A percentile compares a stretch with the other conserved stretches of the same genome.
Evolutionary conservation across 2,797 vertebrate species (phyloP).

Genomic region (Macropodus opercularis): DNA sequence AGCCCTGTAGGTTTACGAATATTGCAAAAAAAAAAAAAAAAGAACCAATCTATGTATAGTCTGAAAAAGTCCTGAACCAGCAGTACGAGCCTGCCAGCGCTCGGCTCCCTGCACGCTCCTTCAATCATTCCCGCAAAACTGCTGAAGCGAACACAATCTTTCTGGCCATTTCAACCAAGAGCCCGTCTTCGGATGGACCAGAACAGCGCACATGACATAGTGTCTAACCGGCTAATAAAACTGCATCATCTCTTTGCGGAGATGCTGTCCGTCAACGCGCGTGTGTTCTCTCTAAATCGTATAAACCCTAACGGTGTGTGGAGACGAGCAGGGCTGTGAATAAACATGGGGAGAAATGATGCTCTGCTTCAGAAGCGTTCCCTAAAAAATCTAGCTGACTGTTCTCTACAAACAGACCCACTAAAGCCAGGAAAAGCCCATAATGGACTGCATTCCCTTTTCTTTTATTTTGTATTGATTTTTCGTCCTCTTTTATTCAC

Average conservation of each 20-base stretch:
- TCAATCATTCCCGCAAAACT: constrained; percentile 74
- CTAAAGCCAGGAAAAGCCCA: background rate
- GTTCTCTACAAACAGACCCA: constrained; percentile 16
- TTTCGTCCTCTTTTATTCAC: background rate
- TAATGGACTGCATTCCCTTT: background rate
- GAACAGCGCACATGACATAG: constrained; percentile 59
- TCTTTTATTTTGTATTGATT: constrained; percentile 10
- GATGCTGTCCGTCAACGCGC: constrained; percentile 51
- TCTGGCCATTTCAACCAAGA: constrained; percentile 68
- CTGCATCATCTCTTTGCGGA: constrained; percentile 64
- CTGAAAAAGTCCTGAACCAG: constrained; percentile 71
- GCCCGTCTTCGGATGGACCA: constrained; percentile 54
- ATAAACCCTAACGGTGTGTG: constrained; percentile 11
- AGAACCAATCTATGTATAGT: constrained; percentile 41
- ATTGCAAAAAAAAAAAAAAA: background rate
- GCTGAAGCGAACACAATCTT: constrained; percentile 74
- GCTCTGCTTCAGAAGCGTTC: constrained; percentile 19
- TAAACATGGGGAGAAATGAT: constrained; percentile 26
- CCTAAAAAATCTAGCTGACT: background rate
- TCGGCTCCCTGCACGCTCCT: constrained; percentile 53
- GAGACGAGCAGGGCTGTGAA: constrained; percentile 3
- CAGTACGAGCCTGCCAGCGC: constrained; percentile 61
- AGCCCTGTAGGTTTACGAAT: constrained; percentile 3
- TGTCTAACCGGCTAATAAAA: constrained; percentile 68
- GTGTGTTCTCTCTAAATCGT: constrained; percentile 14